Percentiles rank a stretch among this genome's conserved stretches.
These are phyloP conservation scores for Sinotaia quadrata DNA, from an alignment of 2,888 invertebrate genomes.

Conservation along the genomic window DNA sequence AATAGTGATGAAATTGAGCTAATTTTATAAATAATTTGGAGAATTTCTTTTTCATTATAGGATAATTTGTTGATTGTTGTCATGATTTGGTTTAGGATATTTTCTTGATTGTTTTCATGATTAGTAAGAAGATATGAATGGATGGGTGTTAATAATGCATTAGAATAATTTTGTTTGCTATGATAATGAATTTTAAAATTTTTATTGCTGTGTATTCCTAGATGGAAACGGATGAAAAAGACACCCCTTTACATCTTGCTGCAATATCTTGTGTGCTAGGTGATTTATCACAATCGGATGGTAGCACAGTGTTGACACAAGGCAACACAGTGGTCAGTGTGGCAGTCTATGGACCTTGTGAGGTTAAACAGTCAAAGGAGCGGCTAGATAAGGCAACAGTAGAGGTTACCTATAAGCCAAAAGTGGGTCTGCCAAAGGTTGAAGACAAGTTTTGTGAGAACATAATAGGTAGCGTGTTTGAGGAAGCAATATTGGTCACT, in stretches of 20 bases:
- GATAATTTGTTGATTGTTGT: too few relatives aligned
- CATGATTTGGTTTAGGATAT: too few relatives aligned
- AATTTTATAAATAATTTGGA: too few relatives aligned
- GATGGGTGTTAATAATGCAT: too few relatives aligned
- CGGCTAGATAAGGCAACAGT: conserved; percentile 84
- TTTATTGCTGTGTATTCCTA: conserved; percentile 18
- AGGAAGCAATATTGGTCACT: conserved; percentile 80
- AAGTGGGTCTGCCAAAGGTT: conserved; percentile 82
- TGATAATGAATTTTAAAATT: too few relatives aligned
- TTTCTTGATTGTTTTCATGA: too few relatives aligned
- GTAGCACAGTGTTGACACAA: conserved; percentile 57
- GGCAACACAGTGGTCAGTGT: conserved; percentile 85
- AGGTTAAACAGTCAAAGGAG: conserved; percentile 83
- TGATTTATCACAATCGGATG: conserved; percentile 62
- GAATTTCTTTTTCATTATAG: too few relatives aligned
- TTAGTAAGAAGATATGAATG: too few relatives aligned
- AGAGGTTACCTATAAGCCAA: conserved; percentile 84
- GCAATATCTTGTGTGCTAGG: conserved; percentile 55
- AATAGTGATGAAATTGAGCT: too few relatives aligned
- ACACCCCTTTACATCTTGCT: conserved; percentile 33
- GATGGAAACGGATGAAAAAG: conserved; percentile 10
- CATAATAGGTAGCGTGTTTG: conserved; percentile 83
- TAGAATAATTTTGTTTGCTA: too few relatives aligned
- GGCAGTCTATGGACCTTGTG: conserved; percentile 86
- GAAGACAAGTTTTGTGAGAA: conserved; percentile 83